phyloP scores from a whole-genome alignment of 2,113 vertebrate genomes.

The Passerina amoena region DNA sequence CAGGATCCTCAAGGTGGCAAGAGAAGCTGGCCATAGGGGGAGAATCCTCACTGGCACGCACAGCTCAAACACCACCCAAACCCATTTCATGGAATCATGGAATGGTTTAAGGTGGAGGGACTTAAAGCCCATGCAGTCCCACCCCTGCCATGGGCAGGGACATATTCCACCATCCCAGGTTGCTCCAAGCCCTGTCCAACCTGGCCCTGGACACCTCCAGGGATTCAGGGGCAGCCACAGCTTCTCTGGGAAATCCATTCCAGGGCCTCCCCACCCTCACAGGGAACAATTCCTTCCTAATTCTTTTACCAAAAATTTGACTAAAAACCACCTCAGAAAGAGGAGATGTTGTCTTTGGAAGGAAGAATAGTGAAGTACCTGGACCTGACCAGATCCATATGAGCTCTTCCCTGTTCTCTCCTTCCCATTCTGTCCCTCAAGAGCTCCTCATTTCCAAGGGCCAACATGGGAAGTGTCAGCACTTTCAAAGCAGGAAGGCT shows the following conservation, averaged over 20 bases:
- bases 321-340: not conserved
- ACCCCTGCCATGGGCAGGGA: not conserved
- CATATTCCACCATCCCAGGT: rapidly evolving
- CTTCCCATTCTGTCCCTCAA: no score
- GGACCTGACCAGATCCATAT: not conserved
- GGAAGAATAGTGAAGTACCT: not conserved
- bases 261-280: rapidly evolving
- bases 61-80: not conserved
- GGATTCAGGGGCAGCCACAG: not conserved
- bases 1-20: not conserved
- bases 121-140: not conserved
- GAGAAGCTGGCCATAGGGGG: not conserved
- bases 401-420: not conserved
- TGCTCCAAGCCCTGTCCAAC: rapidly evolving
- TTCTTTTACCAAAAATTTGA: not conserved
- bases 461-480: not conserved
- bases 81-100: not conserved
- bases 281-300: not conserved
- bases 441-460: not conserved
- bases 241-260: not conserved
- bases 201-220: not conserved
- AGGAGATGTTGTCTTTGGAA: rapidly evolving
- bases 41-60: rapidly evolving
- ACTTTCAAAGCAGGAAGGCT: rapidly evolving
- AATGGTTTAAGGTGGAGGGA: not conserved